Conservation (phyloP, 2,797 vertebrate species). For the Hippocampus kuda region DNA sequence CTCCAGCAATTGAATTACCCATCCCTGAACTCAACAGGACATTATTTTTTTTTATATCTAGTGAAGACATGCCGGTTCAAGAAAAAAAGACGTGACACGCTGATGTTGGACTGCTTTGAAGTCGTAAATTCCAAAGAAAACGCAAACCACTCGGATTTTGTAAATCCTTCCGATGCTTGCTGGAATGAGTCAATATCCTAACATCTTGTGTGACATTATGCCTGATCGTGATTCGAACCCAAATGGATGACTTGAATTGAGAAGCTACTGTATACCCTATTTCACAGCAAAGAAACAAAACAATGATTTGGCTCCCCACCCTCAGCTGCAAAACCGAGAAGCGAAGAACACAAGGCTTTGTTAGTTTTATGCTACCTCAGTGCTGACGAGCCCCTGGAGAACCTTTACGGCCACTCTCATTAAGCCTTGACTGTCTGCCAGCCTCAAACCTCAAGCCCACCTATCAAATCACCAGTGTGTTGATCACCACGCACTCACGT, state of each 20-base stretch:
- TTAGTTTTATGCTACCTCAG: constrained; percentile 53
- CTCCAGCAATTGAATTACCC: no score
- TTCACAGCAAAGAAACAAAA: neutral
- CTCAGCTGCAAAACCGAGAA: constrained; percentile 9
- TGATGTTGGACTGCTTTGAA: no score
- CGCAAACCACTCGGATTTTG: no score
- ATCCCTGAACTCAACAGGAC: no score
- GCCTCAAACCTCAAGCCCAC: constrained; percentile 41
- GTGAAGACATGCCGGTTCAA: neutral
- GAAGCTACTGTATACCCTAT: no score
- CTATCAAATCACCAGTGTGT: constrained; percentile 12
- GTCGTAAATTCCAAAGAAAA: neutral
- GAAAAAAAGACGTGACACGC: neutral
- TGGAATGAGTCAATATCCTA: neutral
- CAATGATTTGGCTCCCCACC: neutral
- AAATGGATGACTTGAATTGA: no score
- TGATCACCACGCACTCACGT: neutral
- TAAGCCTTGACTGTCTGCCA: constrained; percentile 37
- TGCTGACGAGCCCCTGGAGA: constrained; percentile 38
- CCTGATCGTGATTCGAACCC: no score
- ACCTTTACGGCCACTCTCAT: constrained; percentile 51
- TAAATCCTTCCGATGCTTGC: neutral
- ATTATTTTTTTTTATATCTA: no score
- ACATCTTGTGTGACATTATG: no score
- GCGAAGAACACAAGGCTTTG: constrained; percentile 10